phyloP scores from a whole-genome alignment of 2,888 invertebrate species.

The Pheosia gnoma region DNA sequence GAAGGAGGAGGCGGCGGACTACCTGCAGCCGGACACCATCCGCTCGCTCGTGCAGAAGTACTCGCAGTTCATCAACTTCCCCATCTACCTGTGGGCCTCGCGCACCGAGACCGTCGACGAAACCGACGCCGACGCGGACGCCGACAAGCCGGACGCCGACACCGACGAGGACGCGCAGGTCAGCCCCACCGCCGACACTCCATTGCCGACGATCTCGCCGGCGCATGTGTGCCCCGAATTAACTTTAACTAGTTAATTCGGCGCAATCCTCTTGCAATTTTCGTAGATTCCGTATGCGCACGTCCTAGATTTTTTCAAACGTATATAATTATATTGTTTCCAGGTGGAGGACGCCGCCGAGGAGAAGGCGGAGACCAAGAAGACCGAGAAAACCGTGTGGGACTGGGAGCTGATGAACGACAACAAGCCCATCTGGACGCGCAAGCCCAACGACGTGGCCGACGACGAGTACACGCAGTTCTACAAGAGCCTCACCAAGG shows the following conservation, averaged over 20 bases:
- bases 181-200: too few species aligned
- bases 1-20: conserved; percentile 99
- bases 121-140: conserved; percentile 25
- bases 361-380: conserved; percentile 87
- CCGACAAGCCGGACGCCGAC: conserved; percentile 53
- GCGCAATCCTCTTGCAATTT: too few species aligned
- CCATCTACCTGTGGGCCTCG: conserved; percentile 96
- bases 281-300: too few species aligned
- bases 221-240: too few species aligned
- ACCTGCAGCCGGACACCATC: conserved; percentile 95
- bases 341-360: conserved; percentile 90
- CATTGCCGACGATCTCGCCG: too few species aligned
- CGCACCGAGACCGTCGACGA: conserved; percentile 58
- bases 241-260: too few species aligned
- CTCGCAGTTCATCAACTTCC: conserved; percentile 99
- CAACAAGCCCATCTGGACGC: conserved; percentile 99
- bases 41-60: conserved; percentile 97
- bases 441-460: conserved; percentile 92
- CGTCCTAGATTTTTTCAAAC: too few species aligned
- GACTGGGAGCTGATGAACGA: conserved; percentile 99
- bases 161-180: conserved; percentile 83
- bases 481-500: conserved; percentile 97
- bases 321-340: too few species aligned
- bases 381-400: conserved; percentile 98
- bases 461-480: conserved; percentile 97